Evolutionary conservation across 1,140 invertebrate genomes (phyloP), one percentile per base, ranked within the genome.

Genomic region (Drosophila auraria): DNA sequence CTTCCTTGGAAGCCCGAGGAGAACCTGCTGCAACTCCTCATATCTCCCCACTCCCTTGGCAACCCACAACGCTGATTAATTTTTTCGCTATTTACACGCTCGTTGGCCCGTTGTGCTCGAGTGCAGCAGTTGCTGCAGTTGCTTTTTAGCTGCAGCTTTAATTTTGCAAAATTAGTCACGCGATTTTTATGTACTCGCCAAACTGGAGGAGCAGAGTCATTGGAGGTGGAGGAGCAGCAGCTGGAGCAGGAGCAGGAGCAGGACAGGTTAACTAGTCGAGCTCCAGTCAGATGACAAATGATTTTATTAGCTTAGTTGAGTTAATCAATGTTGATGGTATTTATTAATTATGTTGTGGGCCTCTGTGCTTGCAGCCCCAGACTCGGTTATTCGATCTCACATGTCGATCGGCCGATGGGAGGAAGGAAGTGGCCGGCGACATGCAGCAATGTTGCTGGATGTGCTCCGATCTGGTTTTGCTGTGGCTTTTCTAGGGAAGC

Each of bases 221-320:
- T 25, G 45, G n/a, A 49, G 60, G 12, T 30, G 54, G 38, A 23
- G 50, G 1, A 53, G 62, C 3, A 33, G 54, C 30, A 14, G 42
- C 3, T 49, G 51, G 17, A 49, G 66, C 14, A 23, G 36, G 7
- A 42, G 53, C 12, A 27, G 47, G 27, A 30, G 27, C 27, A 30
- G 27, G 27, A 45, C 56, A n/a, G 76, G 53, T 68, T 89, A 89
- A 87, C 84, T 83, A 89, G 82, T 86, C 82, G 71, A 80, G 87
- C 82, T 77, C 76, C 87, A 80, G 82, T 86, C 86, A 84, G 87
- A 90, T 90, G 86, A 90, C 86, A 90, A 90, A 90, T 90, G 86
- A 90, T 90, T 90, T 90, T 90, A 90, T 90, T 90, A 90, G 86
- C 86, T 90, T 90, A 90, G 86, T 90, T 90, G 86, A 90, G 86